Evolutionary conservation across 1,140 invertebrate species (phyloP), one percentile per base, ranked within the genome.

Genomic region (Drosophila micromelanica): DNA sequence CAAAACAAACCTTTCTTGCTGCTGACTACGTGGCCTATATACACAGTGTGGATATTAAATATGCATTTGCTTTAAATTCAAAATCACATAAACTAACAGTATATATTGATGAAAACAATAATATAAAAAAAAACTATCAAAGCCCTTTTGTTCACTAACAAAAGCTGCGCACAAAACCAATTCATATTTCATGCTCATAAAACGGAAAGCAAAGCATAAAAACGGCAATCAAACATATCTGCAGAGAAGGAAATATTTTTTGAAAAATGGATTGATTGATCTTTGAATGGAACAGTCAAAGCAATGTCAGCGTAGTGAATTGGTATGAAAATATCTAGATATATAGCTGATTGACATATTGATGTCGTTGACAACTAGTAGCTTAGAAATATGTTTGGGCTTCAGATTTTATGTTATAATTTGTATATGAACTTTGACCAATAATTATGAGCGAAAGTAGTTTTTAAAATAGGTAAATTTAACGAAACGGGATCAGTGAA

Each of bases 251-350:
- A 54, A 43, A 40, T 35, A 52, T 55, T 45, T 55, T 45, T 62
- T 57, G 12, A 17, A 46, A 52, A 71, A 59, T 60, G 35, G 38
- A 48, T 43, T 20, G 32, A 63, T 52, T 46, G 70, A 78, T 78
- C 56, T 45, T 60, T 42, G 46, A 73, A 45, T 73, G 63, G 30
- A 30, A 37, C 74, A 70, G 74, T 78, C 77, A 78, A 62, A 56
- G 63, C 46, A 60, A 37, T 49, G 60, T 60, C 68, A 72, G 17
- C 38, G 51, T 61, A 54, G 43, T 37, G 51, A 38, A 38, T 13
- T 42, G 8, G 8, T 1, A 40, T 38, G 20, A 35, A 62, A 45
- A 69, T 43, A 27, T 9, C 13, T 20, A 52, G 40, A 38, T 62
- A 27, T 11, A 40, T 7, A 35, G 49, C 9, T 17, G 13, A 52